Evolutionary conservation across 35 echinoderm and acorn worm species (phyloP).

Genomic region (Lytechinus variegatus): DNA sequence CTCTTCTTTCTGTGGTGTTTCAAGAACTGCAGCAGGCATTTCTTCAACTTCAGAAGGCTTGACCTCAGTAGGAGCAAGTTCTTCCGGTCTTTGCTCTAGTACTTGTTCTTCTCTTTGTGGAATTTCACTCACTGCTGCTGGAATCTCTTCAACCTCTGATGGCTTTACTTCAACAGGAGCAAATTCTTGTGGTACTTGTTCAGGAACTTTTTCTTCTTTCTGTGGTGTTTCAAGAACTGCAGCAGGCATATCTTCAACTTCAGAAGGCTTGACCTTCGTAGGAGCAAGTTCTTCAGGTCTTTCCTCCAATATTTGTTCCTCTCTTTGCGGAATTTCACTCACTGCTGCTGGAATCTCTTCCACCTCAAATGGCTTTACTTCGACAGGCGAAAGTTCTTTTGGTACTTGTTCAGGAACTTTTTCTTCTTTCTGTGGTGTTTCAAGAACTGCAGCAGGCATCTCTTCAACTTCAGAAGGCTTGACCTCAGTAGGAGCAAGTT

Average conservation of each 20-base stretch:
- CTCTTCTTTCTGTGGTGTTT: slow-evolving; percentile 51
- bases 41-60: slow-evolving; percentile 21
- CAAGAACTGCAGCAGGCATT: not conserved
- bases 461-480: slow-evolving; percentile 9
- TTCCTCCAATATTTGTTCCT: not conserved
- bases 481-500: not conserved
- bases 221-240: not conserved
- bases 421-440: slow-evolving; percentile 26
- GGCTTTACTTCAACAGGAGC: slow-evolving; percentile 12
- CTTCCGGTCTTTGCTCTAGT: not conserved
- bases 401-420: slow-evolving; percentile 17
- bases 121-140: not conserved
- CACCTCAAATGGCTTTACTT: slow-evolving; percentile 23
- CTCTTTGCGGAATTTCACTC: not conserved
- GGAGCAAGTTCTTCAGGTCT: slow-evolving; percentile 51
- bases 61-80: slow-evolving; percentile 19
- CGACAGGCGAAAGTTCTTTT: not conserved
- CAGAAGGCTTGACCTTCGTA: not conserved
- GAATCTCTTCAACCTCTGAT: slow-evolving; percentile 29
- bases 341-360: not conserved
- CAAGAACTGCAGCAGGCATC: not conserved
- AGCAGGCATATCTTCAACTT: not conserved
- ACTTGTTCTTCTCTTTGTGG: slow-evolving; percentile 15
- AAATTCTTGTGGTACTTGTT: slow-evolving; percentile 45
- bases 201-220: not conserved